Evolutionary conservation across 2,888 invertebrate species (phyloP), one percentile per base, ranked within the genome.

Genomic region (Uloborus plumipes): DNA sequence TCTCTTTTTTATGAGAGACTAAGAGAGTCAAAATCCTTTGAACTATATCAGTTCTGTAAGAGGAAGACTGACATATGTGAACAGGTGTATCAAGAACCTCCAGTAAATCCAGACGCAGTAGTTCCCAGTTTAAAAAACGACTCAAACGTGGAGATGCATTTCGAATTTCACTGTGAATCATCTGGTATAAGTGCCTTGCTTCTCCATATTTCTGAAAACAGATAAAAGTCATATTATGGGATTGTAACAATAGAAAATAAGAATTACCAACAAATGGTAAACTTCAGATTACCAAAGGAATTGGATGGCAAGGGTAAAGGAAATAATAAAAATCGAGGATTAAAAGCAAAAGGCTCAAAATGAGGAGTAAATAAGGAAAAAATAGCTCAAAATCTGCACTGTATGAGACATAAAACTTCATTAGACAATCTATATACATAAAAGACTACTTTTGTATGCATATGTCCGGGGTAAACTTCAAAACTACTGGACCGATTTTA

Each of bases 181-280:
- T 74, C 20, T 78, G 78, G 47, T 79, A 84, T 69, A 94, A 88
- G 88, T 90, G 80, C 88, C 90, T 78, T 0, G 92, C 91, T 74
- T 90, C 90, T 15, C 89, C 89, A 87, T 90, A 92, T 87, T 91
- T 91, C 91, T 91, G 85, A 18, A 86, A 85, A 16, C 39, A 65
- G n/a, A 62, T 14, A 6, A 69, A 0, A 55, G 4, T 26, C 1
- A 69, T 15, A 53, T 55, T 0, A 2, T 31, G 7, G 13, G 26
- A 15, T 22, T 61, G 14, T 16, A 9, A 1, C 26, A 61, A 6
- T 22, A 6, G 20, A n/a, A n/a, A n/a, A n/a, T n/a, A n/a, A n/a
- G 11, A 59, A 20, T 18, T 22, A 22, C 22, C n/a, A 3, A 59
- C 59, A 22, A n/a, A 59, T 53, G n/a, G n/a, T n/a, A n/a, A n/a